These are phyloP conservation scores for Rousettus madagascariensis DNA, from an alignment of 2,797 vertebrate genomes.

Conservation along the genomic window DNA sequence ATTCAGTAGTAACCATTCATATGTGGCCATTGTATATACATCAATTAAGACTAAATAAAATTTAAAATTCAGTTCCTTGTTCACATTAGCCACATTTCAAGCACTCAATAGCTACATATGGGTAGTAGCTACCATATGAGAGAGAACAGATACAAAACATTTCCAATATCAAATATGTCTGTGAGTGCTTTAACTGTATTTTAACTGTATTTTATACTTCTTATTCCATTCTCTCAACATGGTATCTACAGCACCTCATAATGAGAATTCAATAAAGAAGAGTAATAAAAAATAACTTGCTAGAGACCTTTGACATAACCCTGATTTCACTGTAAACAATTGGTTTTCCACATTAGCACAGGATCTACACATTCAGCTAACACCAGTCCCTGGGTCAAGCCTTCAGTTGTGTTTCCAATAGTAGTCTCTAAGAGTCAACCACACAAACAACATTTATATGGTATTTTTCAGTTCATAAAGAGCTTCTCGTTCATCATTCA, in stretches of 20 bases:
- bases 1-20: background rate
- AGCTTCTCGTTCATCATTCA: background rate
- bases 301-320: background rate
- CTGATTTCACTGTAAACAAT: background rate
- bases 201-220: conserved; percentile 1
- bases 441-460: background rate
- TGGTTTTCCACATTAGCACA: background rate
- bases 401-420: background rate
- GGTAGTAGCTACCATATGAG: background rate
- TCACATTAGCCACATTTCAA: conserved; percentile 26
- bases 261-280: background rate
- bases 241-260: background rate
- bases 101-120: background rate
- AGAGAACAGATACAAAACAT: background rate
- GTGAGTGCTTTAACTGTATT: background rate
- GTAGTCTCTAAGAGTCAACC: background rate
- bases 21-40: background rate
- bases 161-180: background rate
- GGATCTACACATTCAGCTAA: background rate
- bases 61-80: conserved; percentile 5
- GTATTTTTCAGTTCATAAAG: conserved; percentile 35
- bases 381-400: background rate
- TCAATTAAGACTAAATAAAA: background rate
- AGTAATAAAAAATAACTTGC: conserved; percentile 48
- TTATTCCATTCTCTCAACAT: background rate